Evolutionary conservation across 2,797 vertebrate species (phyloP).

Genomic region (Takifugu ocellatus): DNA sequence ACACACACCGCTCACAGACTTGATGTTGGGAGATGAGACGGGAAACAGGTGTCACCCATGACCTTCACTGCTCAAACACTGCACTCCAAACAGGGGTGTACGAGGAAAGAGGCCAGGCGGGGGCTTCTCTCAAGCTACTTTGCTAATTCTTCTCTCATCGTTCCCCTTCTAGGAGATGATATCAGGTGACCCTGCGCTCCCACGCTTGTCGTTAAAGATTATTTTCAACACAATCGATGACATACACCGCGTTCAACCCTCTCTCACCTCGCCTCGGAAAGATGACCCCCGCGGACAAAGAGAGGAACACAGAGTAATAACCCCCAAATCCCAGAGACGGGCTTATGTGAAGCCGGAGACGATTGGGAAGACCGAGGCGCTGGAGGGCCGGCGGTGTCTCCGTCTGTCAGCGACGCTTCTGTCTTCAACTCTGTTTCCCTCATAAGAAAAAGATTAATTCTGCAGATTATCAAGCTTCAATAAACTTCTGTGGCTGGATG

Average conservation of each 20-base stretch:
- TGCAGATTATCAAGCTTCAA: conserved; percentile 68
- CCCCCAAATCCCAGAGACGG: conserved; percentile 65
- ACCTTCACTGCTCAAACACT: conserved; percentile 66
- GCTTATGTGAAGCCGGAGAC: conserved; percentile 78
- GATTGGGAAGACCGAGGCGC: conserved; percentile 52
- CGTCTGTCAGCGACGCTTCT: conserved; percentile 66
- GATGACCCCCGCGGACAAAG: conserved; percentile 63
- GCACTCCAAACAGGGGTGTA: conserved; percentile 24
- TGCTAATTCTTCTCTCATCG: conserved; percentile 13
- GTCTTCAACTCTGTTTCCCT: conserved; percentile 59
- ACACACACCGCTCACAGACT: conserved; percentile 36
- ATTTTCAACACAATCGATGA: conserved; percentile 22
- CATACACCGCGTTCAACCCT: conserved; percentile 16
- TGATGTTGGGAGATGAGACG: conserved; percentile 72
- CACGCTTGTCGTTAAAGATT: conserved; percentile 49
- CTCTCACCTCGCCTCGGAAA: conserved; percentile 46
- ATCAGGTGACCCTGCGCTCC: conserved; percentile 35
- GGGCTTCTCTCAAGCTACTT: conserved; percentile 18
- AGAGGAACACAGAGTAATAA: conserved; percentile 66
- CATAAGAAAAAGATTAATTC: conserved; percentile 74
- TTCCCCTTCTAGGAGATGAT: conserved; percentile 23
- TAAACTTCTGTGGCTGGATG: conserved; percentile 64
- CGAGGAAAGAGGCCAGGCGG: not conserved
- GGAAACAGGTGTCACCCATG: conserved; percentile 77
- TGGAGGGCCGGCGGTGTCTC: conserved; percentile 41